Evolutionary conservation across 1,140 invertebrate species (phyloP).

Genomic region (Muscidifurax raptorellus): DNA sequence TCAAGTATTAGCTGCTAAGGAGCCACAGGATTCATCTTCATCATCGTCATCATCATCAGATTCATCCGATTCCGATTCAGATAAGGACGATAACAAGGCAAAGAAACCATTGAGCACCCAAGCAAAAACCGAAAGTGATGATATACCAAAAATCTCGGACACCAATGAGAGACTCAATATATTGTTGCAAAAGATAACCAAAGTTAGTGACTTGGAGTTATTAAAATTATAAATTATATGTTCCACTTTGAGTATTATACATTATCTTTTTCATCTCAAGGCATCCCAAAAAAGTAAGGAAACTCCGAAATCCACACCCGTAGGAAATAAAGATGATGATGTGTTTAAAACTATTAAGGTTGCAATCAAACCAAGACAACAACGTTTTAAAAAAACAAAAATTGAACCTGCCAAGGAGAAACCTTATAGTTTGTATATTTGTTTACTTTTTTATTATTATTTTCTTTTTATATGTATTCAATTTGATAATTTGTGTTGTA

Average conservation of each 20-base stretch:
- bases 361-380: constrained; percentile 49
- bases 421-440: constrained; percentile 38
- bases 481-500: constrained; percentile 43
- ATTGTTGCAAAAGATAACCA: constrained; percentile 52
- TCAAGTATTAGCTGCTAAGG: constrained; percentile 41
- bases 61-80: constrained; percentile 64
- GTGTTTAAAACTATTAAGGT: constrained; percentile 44
- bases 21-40: constrained; percentile 52
- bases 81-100: constrained; percentile 52
- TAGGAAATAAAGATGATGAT: background rate
- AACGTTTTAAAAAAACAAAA: constrained; percentile 8
- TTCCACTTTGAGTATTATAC: background rate
- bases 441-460: background rate
- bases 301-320: background rate
- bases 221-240: constrained; percentile 19
- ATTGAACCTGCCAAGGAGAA: background rate
- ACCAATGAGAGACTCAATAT: constrained; percentile 52
- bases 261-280: background rate
- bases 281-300: constrained; percentile 8
- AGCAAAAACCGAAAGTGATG: constrained; percentile 6
- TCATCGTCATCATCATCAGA: constrained; percentile 61
- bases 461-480: constrained; percentile 7
- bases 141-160: constrained; percentile 25
- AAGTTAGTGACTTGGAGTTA: constrained; percentile 40
- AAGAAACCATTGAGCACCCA: constrained; percentile 22